Base-by-base conservation (phyloP, 2,888 invertebrate species). In the Acrobasis suavella region DNA sequence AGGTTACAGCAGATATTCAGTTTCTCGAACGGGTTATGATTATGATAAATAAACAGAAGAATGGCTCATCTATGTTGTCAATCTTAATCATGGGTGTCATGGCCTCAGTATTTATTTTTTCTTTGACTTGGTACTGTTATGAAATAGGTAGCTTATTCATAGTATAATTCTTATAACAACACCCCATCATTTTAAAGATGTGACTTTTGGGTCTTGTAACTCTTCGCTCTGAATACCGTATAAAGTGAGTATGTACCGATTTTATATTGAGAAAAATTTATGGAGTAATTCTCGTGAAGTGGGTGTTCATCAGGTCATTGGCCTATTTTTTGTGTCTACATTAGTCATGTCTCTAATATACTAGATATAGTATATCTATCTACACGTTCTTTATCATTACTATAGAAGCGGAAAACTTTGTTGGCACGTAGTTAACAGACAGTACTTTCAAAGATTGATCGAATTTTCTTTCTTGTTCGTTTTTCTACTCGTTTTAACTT, bases 361-460 rank as follows among this genome's bases (percentile, higher is more conserved):
- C 14, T 46, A 12, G 3, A n/a, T 46, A 14, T 14, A 14, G 46
- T 46, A 46, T 14, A n/a, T 3, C 14, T 1, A 42, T 46, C 46
- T 46, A 46, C 3, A 46, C n/a, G n/a, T 14, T 46, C 14, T 46
- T 7, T 46, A 46, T 12, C 46, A 46, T 46, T 14, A 1, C 14
- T 14, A 32, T 32, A 32, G 32, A 50, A 17, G 16, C 37, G 16
- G 38, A 38, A 54, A 38, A 54, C 54, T 54, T 54, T 54, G 15
- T 54, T 60, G 39, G 49, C 55, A 55, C 15, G 54, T 37, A 22
- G 16, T 16, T 49, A 61, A 49, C 54, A 49, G n/a, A 59, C 50
- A 61, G 61, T 61, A 38, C 54, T 54, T 38, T 49, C 49, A 55
- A 49, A 61, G 46, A 61, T 50, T 61, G 54, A 55, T 61, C n/a